Base-by-base conservation (phyloP, 2,888 invertebrate genomes). In the Cylindroiulus punctatus region DNA sequence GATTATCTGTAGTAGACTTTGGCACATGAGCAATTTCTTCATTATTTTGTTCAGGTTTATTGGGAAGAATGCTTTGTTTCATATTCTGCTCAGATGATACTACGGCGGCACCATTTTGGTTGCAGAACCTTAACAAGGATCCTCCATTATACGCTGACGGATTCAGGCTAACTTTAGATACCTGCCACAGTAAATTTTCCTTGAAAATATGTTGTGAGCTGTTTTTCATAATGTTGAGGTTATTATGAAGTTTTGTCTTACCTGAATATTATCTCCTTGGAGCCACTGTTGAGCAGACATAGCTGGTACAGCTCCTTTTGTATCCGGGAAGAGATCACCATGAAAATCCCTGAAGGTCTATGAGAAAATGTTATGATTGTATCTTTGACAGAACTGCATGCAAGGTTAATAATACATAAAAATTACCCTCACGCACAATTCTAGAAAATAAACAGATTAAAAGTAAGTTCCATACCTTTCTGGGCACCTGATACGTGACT, bases 311-410 rank as follows among this genome's bases (percentile, higher is more conserved):
- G 93, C 94, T 83, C 97, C 96, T 52, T 94, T 92, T 0, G 98
- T 98, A 87, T 97, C 97, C 0, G 98, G 98, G 92, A 96, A 98
- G 87, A 98, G 92, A 91, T 98, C 98, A 3, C 95, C 94, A 91
- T 98, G 98, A 91, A 97, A 98, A 89, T 98, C 98, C 89, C 97
- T 93, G 91, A 97, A 97, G 84, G 95, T 95, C 96, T 96, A 90
- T 52, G 91, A 22, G 42, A 32, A 44, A 81, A 65, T 40, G 0
- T 47, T 40, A 36, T 42, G 84, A 57, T 86, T 30, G 26, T 14
- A 82, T 40, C n/a, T 1, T 30, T 22, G 12, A 10, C 36, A 36
- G 36, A 36, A 81, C 36, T 26, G 30, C 8, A 22, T 17, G 19
- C 76, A 8, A 5, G 30, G 3, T 36, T 36, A 2, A 4, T 76